Evolutionary conservation across 1,140 invertebrate species (phyloP).

Genomic region (Apocrypta bakeri): DNA sequence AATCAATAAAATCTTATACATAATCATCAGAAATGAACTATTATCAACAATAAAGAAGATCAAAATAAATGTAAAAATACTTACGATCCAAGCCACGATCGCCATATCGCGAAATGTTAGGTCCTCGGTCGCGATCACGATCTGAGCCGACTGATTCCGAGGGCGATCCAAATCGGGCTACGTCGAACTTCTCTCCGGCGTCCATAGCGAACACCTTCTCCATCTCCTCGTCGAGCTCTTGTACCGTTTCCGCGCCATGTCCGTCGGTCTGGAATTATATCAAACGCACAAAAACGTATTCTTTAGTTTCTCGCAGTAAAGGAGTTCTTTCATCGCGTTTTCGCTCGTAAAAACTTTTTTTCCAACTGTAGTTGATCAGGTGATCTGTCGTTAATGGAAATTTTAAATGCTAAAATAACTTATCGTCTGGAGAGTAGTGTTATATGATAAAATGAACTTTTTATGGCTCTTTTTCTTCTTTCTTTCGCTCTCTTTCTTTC

Average conservation of each 20-base stretch:
- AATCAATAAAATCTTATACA: too few species aligned
- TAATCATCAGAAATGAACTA: too few species aligned
- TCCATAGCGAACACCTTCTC: conserved; percentile 83
- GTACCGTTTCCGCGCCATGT: conserved; percentile 78
- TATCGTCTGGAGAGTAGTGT: not conserved
- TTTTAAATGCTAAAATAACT: not conserved
- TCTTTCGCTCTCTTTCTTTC: too few species aligned
- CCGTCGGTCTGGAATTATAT: conserved; percentile 69
- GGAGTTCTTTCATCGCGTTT: not conserved
- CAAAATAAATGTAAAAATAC: conserved; percentile 53
- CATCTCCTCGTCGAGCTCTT: conserved; percentile 85
- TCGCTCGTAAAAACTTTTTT: not conserved
- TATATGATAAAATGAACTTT: not conserved
- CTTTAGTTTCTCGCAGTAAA: not conserved
- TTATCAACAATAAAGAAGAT: too few species aligned
- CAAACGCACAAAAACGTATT: not conserved
- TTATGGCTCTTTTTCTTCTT: not conserved
- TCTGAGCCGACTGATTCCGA: conserved; percentile 73
- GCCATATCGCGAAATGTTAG: conserved; percentile 71
- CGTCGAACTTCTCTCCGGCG: conserved; percentile 78
- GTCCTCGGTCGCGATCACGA: conserved; percentile 72
- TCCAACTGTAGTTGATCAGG: not conserved
- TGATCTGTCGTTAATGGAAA: not conserved
- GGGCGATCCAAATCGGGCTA: conserved; percentile 76
- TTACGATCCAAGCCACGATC: conserved; percentile 75